Base-by-base conservation (phyloP, 1,140 invertebrate genomes). In the Drosophila tristis region DNA sequence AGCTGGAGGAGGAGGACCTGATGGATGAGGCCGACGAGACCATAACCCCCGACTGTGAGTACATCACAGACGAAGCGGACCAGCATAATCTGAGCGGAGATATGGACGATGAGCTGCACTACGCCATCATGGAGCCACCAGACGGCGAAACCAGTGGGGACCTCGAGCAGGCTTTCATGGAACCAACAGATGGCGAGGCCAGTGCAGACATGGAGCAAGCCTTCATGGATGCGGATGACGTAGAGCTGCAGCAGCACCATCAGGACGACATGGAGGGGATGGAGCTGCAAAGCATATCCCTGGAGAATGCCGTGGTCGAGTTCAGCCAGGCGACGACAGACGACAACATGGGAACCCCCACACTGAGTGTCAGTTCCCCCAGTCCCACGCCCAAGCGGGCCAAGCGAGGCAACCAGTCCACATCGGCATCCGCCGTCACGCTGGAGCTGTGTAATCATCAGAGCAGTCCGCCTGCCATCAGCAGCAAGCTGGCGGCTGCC, bases 1-100 rank as follows among this genome's bases (percentile, higher is more conserved):
- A 92, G 50, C 68, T 90, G 26, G 91, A 92, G 44, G 91, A 82
- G 0, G 91, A 90, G 7, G 91, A 92, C 6, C 66, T 91, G 63
- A 75, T 91, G 6, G 90, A 91, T 16, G 90, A 91, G 35, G 85
- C 72, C 11, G 85, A 79, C 2, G 80, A 78, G 16, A 80, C 77
- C 2, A 79, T 91, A 50, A 84, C 70, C 15, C 61, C 62, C 25
- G 84, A 91, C 15, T 80, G 76, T 29, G 89, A 91, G 23, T 91
- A 90, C 44, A 80, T 90, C 43, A 68, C 77, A 3, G 85, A 85
- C 15, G 85, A 90, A 1, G 72, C 86, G 16, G 78, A 91, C 29
- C 90, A 78, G 13, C 62, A 78, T 5, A 39, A 39, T 31, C 50
- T 72, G 9, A 62, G 80, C 15, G 86, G 74, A 4, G 86, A 90